A percentile compares a stretch with the other conserved stretches of the same genome.
phyloP scores from a whole-genome alignment of 2,113 vertebrate species.

The Thamnaconus septentrionalis region DNA sequence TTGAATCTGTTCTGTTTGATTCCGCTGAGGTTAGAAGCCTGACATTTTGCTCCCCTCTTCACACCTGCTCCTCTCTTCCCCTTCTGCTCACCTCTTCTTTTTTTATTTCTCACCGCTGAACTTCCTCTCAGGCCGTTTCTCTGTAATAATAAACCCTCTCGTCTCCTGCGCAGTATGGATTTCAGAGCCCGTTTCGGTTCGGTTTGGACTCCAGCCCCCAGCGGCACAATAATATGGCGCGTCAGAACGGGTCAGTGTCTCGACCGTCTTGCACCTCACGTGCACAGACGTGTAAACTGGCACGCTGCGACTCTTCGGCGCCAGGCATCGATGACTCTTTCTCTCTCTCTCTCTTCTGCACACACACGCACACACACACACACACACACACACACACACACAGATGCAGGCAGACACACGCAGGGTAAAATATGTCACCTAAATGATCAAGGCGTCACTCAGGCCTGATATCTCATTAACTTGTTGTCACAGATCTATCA shows the following conservation, averaged over 20 bases:
- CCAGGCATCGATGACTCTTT: no score
- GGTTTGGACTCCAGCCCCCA: conserved; percentile 46
- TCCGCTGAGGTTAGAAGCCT: conserved; percentile 48
- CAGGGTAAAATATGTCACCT: conserved; percentile 23
- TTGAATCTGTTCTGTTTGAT: conserved; percentile 46
- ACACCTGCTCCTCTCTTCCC: not conserved
- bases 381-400: not conserved
- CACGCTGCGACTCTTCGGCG: no score
- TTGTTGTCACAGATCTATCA: conserved; percentile 50
- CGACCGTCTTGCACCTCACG: conserved; percentile 37
- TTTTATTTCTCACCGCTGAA: not conserved
- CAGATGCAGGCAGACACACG: conserved; percentile 7
- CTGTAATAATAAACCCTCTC: conserved; percentile 61
- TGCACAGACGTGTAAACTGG: not conserved
- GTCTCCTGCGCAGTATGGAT: conserved; percentile 61
- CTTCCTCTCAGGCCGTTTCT: conserved; percentile 26
- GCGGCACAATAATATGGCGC: conserved; percentile 62
- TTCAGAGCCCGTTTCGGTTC: conserved; percentile 47
- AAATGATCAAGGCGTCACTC: conserved; percentile 45
- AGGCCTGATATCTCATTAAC: conserved; percentile 54
- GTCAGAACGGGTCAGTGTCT: conserved; percentile 65
- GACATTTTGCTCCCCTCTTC: conserved; percentile 25
- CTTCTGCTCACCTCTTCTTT: not conserved
- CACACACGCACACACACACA: not conserved
- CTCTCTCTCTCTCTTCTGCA: no score